Base-by-base conservation (phyloP, 1,140 invertebrate genomes). In the Habropoda laboriosa region DNA sequence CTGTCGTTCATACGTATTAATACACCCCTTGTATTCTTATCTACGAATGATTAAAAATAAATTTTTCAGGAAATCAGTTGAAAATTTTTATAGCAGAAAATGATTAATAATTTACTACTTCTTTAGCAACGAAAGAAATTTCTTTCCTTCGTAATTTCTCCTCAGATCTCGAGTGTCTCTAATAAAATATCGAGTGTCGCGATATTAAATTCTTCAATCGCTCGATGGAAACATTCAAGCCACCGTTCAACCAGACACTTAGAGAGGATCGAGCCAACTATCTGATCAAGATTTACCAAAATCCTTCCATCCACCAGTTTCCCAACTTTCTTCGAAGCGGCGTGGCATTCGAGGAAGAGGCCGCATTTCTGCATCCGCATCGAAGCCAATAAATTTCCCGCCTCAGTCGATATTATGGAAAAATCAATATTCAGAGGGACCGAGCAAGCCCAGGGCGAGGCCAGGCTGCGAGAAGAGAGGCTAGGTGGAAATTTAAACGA, bases 331-430 rank as follows among this genome's bases (percentile, higher is more conserved):
- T 27, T 53, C 10, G 16, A 49, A 53, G 5, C 42, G 45, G 0
- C 18, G 13, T 45, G 42, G 64, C 18, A 67, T 67, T 47, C 64
- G 51, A 49, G n/a, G 27, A 5, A 13, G 12, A 18, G 7, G 1
- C n/a, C 35, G n/a, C 21, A 38, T 24, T 24, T n/a, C 16, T 40
- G 24, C n/a, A 5, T 49, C 27, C 40, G n/a, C 40, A 10, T 10
- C 24, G n/a, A 35, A 7, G 38, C 27, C 68, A 27, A 30, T 71
- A 71, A 71, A 71, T 71, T 40, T 47, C 42, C 7, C 63, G 13
- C 27, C 24, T 2, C n/a, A 21, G 16, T 40, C 32, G 45, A 74
- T 74, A 51, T 64, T 42, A 53, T 40, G 24, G 16, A 13, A 51
- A 64, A 51, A 35, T 38, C 47, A 53, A 64, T 75, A 42, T 42